Conservation (phyloP, 2,113 vertebrate genomes). For the Parus major region DNA sequence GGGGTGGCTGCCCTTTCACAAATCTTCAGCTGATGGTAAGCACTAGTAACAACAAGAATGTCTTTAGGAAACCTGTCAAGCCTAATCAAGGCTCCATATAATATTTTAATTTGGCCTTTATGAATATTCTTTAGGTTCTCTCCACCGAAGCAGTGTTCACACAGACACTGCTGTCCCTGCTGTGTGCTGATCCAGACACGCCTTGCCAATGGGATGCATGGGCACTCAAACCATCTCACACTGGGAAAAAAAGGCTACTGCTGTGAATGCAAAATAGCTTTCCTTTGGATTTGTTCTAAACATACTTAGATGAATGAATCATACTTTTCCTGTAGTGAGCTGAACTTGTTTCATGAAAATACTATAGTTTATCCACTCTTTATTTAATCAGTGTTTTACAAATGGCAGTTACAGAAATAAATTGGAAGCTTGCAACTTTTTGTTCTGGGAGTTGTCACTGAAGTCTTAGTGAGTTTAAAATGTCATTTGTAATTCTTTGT, state of each 20-base stretch:
- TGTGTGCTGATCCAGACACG: background rate
- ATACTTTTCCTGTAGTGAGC: background rate
- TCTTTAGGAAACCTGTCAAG: background rate
- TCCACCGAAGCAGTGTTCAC: background rate
- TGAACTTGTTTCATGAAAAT: background rate
- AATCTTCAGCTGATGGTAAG: background rate
- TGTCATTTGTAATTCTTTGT: constrained; percentile 38
- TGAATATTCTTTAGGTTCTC: background rate
- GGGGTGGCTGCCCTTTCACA: background rate
- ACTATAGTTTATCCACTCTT: background rate
- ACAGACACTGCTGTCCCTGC: background rate
- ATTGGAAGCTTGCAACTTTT: background rate
- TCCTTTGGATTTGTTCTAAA: background rate
- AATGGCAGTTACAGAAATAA: background rate
- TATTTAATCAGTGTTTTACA: background rate
- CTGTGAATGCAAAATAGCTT: background rate
- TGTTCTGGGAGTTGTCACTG: background rate
- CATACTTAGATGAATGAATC: background rate
- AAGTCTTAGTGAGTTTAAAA: constrained; percentile 25
- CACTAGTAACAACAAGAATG: background rate
- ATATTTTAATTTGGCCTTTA: constrained; percentile 5
- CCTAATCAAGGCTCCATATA: background rate
- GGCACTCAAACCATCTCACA: background rate
- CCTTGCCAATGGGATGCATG: background rate
- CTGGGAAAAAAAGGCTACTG: background rate